Percentiles rank a stretch among this genome's conserved stretches.
These are phyloP conservation scores for Myrmecophaga tridactyla DNA, from an alignment of 2,113 vertebrate genomes.

Conservation along the genomic window DNA sequence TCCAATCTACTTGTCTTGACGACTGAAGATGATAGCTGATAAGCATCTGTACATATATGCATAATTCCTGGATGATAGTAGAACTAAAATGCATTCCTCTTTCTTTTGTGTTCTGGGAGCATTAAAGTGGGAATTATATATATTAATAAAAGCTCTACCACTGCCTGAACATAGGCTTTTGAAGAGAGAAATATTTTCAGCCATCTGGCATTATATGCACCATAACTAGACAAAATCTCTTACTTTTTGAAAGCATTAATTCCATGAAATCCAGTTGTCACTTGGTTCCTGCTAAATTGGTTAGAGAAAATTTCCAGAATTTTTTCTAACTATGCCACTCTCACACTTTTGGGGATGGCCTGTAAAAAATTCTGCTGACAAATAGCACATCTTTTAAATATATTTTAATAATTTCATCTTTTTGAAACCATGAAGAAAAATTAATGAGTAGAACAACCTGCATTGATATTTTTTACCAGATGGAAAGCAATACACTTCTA, in stretches of 20 bases:
- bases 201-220: background rate
- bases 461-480: background rate
- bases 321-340: too few species aligned
- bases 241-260: background rate
- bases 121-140: background rate
- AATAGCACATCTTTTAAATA: background rate
- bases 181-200: background rate
- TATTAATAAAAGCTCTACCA: background rate
- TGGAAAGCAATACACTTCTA: background rate
- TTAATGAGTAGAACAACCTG: background rate
- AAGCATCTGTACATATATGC: background rate
- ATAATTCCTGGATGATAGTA: background rate
- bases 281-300: background rate
- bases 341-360: background rate
- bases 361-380: background rate
- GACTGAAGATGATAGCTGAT: background rate
- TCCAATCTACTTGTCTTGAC: background rate
- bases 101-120: background rate
- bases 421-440: background rate
- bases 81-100: too few species aligned
- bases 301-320: background rate
- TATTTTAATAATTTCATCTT: background rate
- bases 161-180: background rate
- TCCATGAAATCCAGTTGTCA: background rate
- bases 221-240: background rate